Percentiles rank a stretch among this genome's conserved stretches.
Evolutionary conservation across 2,797 vertebrate species (phyloP).

Genomic region (Phrynocephalus forsythii): DNA sequence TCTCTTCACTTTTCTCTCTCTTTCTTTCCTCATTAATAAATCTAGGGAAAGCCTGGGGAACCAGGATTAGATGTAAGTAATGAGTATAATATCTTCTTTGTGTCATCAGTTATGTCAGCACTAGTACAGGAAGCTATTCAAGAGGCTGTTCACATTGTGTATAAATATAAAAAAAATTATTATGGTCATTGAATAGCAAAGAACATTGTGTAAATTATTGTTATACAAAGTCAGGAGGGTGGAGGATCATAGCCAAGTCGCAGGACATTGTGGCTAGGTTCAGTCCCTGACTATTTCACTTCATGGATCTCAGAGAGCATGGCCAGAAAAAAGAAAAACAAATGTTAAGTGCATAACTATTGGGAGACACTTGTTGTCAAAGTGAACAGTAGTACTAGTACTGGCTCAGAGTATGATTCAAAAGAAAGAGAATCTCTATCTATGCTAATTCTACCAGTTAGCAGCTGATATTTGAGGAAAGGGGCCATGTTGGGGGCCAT

Average conservation of each 20-base stretch:
- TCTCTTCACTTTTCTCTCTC: conserved; percentile 17
- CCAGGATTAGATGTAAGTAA: conserved; percentile 94
- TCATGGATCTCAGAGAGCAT: neutral
- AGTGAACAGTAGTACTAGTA: no score
- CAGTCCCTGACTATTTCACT: neutral
- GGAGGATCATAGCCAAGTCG: neutral
- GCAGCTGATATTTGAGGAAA: neutral
- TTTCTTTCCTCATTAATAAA: conserved; percentile 45
- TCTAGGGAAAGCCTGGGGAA: conserved; percentile 90
- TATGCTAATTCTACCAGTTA: neutral
- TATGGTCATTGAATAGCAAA: neutral
- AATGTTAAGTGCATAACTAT: neutral
- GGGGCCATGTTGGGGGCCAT: neutral
- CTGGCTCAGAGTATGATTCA: neutral
- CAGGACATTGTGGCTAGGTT: neutral
- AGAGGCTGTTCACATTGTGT: neutral
- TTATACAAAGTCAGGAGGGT: neutral
- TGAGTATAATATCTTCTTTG: neutral
- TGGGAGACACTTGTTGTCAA: neutral
- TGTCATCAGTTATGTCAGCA: neutral
- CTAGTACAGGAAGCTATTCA: neutral
- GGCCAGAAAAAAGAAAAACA: neutral
- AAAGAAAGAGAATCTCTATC: neutral
- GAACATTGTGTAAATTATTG: neutral
- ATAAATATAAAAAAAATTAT: neutral